A percentile compares a stretch with the other conserved stretches of the same genome.
Evolutionary conservation across 2,113 vertebrate species (phyloP).

Genomic region (Fulmarus glacialis): DNA sequence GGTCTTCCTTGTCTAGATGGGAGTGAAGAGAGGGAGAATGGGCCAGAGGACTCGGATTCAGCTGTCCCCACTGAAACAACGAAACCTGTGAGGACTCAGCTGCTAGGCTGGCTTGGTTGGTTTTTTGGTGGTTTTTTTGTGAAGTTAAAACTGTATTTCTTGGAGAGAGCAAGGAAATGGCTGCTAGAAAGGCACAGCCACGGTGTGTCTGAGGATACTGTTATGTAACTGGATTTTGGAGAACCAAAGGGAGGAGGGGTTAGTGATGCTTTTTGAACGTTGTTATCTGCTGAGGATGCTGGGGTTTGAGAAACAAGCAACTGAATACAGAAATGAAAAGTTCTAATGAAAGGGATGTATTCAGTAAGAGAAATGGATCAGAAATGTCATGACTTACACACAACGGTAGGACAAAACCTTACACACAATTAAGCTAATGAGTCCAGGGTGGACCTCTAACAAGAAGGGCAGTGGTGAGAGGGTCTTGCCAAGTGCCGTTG

Average conservation of each 20-base stretch:
- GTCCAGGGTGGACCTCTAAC: neutral
- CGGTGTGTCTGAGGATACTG: neutral
- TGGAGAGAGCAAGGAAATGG: neutral
- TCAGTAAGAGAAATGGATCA: neutral
- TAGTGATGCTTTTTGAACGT: neutral
- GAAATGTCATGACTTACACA: neutral
- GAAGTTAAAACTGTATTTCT: neutral
- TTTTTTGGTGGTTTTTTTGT: neutral
- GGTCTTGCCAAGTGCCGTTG: neutral
- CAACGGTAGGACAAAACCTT: neutral
- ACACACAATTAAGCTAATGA: neutral
- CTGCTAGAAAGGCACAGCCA: neutral
- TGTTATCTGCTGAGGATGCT: neutral
- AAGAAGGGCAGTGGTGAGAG: neutral
- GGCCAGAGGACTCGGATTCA: rapidly evolving
- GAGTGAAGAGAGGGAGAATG: neutral
- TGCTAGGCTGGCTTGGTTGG: neutral
- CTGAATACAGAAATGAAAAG: neutral
- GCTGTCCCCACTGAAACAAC: neutral
- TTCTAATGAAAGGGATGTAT: neutral
- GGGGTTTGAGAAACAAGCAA: neutral
- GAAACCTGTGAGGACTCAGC: neutral
- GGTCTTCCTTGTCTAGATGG: neutral
- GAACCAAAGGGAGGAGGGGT: neutral
- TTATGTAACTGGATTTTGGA: neutral